Evolutionary conservation across 1,140 invertebrate species (phyloP), one percentile per base, ranked within the genome.

Genomic region (Araneus ventricosus): DNA sequence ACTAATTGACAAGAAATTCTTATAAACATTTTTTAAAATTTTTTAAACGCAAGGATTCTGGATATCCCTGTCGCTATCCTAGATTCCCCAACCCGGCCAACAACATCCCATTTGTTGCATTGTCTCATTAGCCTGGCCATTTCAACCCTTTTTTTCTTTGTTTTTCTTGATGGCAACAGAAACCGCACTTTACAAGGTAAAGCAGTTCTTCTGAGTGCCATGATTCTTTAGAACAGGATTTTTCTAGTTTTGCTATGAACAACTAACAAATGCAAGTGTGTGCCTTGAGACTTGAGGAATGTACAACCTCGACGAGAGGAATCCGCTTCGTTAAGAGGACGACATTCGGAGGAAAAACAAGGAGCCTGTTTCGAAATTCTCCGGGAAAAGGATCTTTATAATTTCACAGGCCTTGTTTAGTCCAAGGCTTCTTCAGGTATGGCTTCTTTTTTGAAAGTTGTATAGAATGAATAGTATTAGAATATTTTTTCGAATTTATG

Each of bases 261-360:
- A 87, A 95, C 94, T 27, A 96, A 96, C 95, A 94, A 95, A 95
- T n/a, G 96, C 96, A 37, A 96, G 95, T n/a, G 95, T 95, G 27
- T 34, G 88, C 37, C 30, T 24, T 22, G 70, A 93, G 59, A 84
- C 87, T 84, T 22, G 87, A 70, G 88, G 88, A 89, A 75, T 89
- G 87, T 39, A 70, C 67, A 88, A 59, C 86, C 45, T 52, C 86
- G n/a, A 27, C 52, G 27, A 45, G 45, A 61, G 27, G 86, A 88
- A 61, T 88, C 57, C 61, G 59, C 27, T 75, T 52, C 45, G 45
- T 52, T 75, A 30, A 37, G 34, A 30, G 34, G 70, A 75, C 70
- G 70, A 75, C 70, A 75, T 75, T 75, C 70, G 70, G 30, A 17
- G 70, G 20, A 75, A 67, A 75, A 75, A n/a, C 22, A 20, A 2